Evolutionary conservation across 2,113 vertebrate species (phyloP).

Genomic region (Myxocyprinus asiaticus): DNA sequence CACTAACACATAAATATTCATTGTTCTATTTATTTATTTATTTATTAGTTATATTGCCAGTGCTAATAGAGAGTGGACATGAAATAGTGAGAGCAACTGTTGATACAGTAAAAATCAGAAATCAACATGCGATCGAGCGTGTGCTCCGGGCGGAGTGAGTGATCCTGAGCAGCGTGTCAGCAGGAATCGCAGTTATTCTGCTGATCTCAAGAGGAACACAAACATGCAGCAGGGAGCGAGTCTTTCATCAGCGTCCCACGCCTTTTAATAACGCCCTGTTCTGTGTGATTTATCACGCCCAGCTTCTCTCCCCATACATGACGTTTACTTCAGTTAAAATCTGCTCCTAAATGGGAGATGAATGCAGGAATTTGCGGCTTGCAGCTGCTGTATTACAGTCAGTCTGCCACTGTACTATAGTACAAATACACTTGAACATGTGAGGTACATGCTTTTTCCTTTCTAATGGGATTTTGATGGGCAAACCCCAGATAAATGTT

Average conservation of each 20-base stretch:
- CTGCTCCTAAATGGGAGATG: slow-evolving; percentile 18
- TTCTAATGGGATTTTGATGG: too few relatives aligned
- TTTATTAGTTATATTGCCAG: too few relatives aligned
- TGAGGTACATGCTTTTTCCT: too few relatives aligned
- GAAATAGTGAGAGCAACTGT: not conserved
- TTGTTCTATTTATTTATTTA: too few relatives aligned
- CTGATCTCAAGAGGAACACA: slow-evolving; percentile 33
- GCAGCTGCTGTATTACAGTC: slow-evolving; percentile 3
- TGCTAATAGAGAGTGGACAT: not conserved
- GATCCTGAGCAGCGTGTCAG: not conserved
- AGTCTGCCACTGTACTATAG: not conserved
- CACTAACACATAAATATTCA: too few relatives aligned
- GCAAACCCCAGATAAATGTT: too few relatives aligned
- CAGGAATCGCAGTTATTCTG: not conserved
- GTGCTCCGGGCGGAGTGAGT: not conserved
- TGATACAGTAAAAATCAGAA: not conserved
- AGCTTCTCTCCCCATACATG: slow-evolving; percentile 29
- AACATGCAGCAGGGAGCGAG: slow-evolving; percentile 11
- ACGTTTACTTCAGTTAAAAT: slow-evolving; percentile 31
- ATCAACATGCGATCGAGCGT: not conserved
- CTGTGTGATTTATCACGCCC: slow-evolving; percentile 28
- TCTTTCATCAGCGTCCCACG: slow-evolving; percentile 19
- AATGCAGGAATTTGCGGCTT: not conserved
- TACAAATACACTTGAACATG: too few relatives aligned
- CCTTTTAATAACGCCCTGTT: slow-evolving; percentile 37